Evolutionary conservation across 2,113 vertebrate species (phyloP).

Genomic region (Collichthys lucidus): DNA sequence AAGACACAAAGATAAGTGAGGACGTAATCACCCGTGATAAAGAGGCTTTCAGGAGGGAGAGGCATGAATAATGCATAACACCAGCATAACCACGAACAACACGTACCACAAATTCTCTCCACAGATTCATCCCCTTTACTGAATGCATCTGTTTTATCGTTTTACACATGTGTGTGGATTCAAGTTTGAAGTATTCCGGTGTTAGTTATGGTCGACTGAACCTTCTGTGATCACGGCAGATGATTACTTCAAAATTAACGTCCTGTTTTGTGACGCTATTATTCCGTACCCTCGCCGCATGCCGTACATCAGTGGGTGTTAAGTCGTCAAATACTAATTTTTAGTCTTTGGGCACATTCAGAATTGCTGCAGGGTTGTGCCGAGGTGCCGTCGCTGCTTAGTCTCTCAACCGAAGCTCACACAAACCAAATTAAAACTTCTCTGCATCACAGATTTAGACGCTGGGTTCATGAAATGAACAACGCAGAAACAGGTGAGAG

Average conservation of each 20-base stretch:
- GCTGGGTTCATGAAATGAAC: too few relatives aligned
- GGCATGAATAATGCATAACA: too few relatives aligned
- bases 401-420: too few relatives aligned
- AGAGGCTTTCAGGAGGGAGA: too few relatives aligned
- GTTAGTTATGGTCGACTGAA: not conserved
- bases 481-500: too few relatives aligned
- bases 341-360: not conserved
- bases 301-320: not conserved
- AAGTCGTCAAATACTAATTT: not conserved
- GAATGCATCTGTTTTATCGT: not conserved
- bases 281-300: not conserved
- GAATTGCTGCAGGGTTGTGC: too few relatives aligned
- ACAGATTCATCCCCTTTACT: too few relatives aligned
- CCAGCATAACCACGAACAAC: too few relatives aligned
- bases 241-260: not conserved
- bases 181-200: not conserved
- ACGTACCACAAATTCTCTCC: too few relatives aligned
- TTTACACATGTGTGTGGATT: not conserved
- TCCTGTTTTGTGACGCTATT: not conserved
- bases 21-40: not conserved
- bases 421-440: too few relatives aligned
- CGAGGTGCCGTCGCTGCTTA: too few relatives aligned
- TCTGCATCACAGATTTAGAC: too few relatives aligned
- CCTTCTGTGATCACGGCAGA: not conserved
- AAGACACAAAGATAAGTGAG: not conserved